Evolutionary conservation across 2,888 invertebrate genomes (phyloP).

Genomic region (Luperina testacea): DNA sequence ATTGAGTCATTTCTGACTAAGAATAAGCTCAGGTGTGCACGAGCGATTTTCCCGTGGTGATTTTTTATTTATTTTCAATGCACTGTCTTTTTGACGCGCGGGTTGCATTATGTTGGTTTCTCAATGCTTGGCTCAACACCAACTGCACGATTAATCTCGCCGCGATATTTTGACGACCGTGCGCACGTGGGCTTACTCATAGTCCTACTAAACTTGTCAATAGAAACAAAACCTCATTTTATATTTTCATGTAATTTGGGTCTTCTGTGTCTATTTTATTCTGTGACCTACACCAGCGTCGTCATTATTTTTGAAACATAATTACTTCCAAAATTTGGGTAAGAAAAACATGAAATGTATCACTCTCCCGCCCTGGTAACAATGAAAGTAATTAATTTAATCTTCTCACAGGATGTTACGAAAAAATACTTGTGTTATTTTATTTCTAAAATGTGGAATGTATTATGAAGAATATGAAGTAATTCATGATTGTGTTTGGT

Average conservation of each 20-base stretch:
- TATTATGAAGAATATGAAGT: constrained; percentile 34
- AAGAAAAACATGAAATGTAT: constrained; percentile 59
- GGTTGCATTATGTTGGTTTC: too few species aligned
- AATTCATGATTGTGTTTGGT: constrained; percentile 35
- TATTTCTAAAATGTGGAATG: constrained; percentile 22
- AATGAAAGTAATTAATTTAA: constrained; percentile 55
- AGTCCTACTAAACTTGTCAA: neutral
- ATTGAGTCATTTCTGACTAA: neutral
- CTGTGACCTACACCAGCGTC: neutral
- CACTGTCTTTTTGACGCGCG: too few species aligned
- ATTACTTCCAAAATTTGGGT: constrained; percentile 53
- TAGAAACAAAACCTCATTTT: neutral
- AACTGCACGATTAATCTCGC: too few species aligned
- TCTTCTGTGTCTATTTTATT: constrained; percentile 10
- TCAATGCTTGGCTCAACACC: too few species aligned
- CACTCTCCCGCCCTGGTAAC: constrained; percentile 26
- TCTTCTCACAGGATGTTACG: constrained; percentile 24
- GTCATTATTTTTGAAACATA: constrained; percentile 57
- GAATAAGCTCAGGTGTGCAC: too few species aligned
- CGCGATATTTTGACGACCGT: too few species aligned
- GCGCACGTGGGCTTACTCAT: too few species aligned
- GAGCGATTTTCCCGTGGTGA: too few species aligned
- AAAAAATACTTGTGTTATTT: constrained; percentile 36
- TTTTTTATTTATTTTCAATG: too few species aligned
- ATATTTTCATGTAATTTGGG: neutral